phyloP scores from a whole-genome alignment of 2,888 invertebrate species.

The Ophioninae sp. region DNA sequence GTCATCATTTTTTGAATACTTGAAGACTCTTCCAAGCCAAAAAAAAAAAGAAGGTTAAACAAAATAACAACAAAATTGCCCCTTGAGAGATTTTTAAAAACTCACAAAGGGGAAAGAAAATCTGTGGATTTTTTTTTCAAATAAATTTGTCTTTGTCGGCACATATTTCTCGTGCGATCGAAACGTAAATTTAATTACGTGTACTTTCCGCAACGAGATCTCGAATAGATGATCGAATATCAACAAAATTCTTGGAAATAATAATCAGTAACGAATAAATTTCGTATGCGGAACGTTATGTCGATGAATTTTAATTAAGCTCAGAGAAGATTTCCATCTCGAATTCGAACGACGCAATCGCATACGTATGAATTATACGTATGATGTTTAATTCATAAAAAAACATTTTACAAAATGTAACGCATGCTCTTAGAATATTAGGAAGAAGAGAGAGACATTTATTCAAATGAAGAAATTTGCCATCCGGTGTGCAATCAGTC shows the following conservation, averaged over 20 bases:
- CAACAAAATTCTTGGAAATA: background rate
- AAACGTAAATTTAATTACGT: background rate
- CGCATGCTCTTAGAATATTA: constrained; percentile 14
- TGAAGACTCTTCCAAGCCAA: no score
- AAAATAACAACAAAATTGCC: no score
- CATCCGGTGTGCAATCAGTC: background rate
- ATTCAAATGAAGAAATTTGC: constrained; percentile 25
- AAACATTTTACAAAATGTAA: constrained; percentile 26
- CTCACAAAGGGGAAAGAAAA: no score
- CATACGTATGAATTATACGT: background rate
- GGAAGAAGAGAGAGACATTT: constrained; percentile 31
- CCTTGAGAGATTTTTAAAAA: no score
- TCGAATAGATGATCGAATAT: background rate
- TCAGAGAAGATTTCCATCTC: background rate
- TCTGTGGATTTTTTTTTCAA: no score
- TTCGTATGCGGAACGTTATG: background rate
- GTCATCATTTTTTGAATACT: no score
- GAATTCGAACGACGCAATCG: background rate
- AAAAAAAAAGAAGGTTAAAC: no score
- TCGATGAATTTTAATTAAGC: constrained; percentile 10
- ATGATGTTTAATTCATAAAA: constrained; percentile 1
- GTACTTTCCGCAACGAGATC: background rate
- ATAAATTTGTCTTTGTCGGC: no score
- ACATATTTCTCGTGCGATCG: background rate
- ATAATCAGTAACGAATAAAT: background rate